Percentiles rank a stretch among this genome's conserved stretches.
phyloP scores from a whole-genome alignment of 2,888 invertebrate genomes.

The Stenchaetothrips biformis region DNA sequence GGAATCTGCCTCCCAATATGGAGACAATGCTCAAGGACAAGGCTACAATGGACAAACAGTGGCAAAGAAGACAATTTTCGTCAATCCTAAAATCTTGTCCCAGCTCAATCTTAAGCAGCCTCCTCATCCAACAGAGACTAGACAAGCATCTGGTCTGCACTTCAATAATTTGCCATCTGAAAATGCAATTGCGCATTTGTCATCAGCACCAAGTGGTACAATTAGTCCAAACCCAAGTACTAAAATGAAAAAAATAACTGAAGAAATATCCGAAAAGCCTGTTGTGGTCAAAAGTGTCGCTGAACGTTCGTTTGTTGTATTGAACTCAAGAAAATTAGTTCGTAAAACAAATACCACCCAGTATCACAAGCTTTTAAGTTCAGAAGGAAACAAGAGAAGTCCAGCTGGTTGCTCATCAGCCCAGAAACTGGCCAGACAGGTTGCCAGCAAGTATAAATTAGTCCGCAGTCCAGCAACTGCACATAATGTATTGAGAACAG shows the following conservation, averaged over 20 bases:
- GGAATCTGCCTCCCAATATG: neutral
- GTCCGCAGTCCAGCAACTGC: neutral
- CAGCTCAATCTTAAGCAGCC: neutral
- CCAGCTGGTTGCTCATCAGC: neutral
- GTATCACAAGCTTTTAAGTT: neutral
- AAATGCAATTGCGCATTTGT: too few relatives aligned
- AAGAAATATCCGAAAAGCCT: too few relatives aligned
- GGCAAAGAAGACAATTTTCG: neutral
- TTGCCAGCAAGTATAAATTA: neutral
- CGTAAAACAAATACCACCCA: neutral
- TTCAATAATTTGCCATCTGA: too few relatives aligned
- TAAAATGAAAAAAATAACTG: too few relatives aligned
- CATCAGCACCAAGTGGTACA: too few relatives aligned
- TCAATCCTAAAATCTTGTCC: neutral
- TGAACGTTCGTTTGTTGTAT: neutral
- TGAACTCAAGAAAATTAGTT: neutral
- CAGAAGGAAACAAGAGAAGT: neutral
- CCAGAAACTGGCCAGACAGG: neutral
- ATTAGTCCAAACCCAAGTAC: too few relatives aligned
- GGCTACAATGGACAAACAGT: neutral
- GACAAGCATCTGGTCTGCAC: too few relatives aligned
- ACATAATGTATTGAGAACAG: neutral
- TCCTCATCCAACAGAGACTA: too few relatives aligned
- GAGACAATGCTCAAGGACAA: neutral
- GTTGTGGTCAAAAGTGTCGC: too few relatives aligned